These are phyloP conservation scores for Gymnothorax javanicus DNA, from an alignment of 2,797 vertebrate genomes.

Conservation along the genomic window DNA sequence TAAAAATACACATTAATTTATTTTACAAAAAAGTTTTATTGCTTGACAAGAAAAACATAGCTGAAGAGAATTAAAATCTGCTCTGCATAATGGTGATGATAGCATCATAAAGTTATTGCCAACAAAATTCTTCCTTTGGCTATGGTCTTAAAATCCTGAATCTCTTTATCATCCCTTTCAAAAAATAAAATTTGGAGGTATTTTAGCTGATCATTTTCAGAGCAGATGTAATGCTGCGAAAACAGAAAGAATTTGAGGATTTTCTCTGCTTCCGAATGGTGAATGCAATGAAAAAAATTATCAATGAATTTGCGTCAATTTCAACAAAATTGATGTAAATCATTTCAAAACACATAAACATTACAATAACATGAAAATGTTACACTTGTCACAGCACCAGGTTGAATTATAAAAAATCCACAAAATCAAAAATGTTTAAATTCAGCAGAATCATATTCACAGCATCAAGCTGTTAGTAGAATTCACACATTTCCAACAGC, in stretches of 20 bases:
- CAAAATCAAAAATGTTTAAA: slow-evolving; percentile 37
- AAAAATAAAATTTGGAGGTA: neutral
- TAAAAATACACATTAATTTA: neutral
- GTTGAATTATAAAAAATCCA: slow-evolving; percentile 40
- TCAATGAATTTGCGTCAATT: slow-evolving; percentile 10
- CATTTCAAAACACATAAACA: slow-evolving; percentile 3
- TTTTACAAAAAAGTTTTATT: neutral
- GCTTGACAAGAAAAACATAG: no score
- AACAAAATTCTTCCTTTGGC: neutral
- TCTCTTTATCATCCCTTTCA: neutral
- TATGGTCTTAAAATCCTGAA: neutral
- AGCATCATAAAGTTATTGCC: neutral
- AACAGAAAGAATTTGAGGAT: neutral
- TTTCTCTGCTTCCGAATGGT: neutral
- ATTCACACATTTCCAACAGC: slow-evolving; percentile 19
- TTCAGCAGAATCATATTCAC: slow-evolving; percentile 40
- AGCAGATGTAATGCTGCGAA: slow-evolving; percentile 14
- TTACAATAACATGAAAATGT: slow-evolving; percentile 2
- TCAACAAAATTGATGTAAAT: neutral
- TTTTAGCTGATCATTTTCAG: neutral
- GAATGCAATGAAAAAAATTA: neutral
- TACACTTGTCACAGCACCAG: slow-evolving; percentile 52
- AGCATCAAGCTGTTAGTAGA: slow-evolving; percentile 34
- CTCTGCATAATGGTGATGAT: neutral
- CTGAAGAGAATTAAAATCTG: neutral